phyloP scores from a whole-genome alignment of 2,797 vertebrate species.

The Fringilla coelebs region DNA sequence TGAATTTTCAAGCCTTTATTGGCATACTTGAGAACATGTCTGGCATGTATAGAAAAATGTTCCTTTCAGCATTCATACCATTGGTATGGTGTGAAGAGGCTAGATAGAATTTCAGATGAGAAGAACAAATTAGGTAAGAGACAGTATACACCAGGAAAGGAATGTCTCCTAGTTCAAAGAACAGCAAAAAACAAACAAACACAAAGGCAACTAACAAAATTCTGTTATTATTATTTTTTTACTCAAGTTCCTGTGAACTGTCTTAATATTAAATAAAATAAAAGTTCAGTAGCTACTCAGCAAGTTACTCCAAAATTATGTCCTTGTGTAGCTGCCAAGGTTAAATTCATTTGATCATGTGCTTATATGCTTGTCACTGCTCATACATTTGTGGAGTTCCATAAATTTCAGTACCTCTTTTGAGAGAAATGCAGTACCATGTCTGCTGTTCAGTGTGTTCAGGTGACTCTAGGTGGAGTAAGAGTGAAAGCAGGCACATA shows the following conservation, averaged over 20 bases:
- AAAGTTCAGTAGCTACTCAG: not conserved
- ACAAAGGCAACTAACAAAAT: not conserved
- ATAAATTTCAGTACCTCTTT: not conserved
- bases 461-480: not conserved
- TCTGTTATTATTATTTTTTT: not conserved
- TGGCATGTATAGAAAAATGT: not conserved
- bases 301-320: not conserved
- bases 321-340: not conserved
- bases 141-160: not conserved
- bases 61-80: not conserved
- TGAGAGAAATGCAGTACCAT: not conserved
- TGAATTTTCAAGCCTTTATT: not conserved
- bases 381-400: not conserved
- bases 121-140: not conserved
- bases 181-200: too few species aligned
- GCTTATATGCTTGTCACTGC: not conserved
- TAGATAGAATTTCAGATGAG: not conserved
- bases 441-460: not conserved
- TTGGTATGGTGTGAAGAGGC: fast-evolving
- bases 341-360: not conserved
- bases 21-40: not conserved
- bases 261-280: not conserved
- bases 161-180: not conserved
- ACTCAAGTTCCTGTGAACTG: not conserved
- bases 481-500: not conserved